Percentiles rank a stretch among this genome's conserved stretches.
Evolutionary conservation across 2,113 vertebrate species (phyloP).

Genomic region (Machaerirhynchus nigripectus): DNA sequence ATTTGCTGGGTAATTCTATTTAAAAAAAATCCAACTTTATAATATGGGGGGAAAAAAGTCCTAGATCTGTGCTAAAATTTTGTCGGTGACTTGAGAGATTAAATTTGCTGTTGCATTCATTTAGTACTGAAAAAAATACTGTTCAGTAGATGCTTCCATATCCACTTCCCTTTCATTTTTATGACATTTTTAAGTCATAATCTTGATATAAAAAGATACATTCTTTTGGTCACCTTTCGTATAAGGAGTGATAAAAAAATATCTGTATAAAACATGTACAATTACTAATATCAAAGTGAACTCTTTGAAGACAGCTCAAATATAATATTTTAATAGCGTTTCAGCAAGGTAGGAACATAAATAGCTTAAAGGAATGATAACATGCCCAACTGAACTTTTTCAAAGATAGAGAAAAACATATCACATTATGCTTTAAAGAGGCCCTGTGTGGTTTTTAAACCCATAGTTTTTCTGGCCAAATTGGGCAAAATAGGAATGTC

Average conservation of each 20-base stretch:
- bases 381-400: not conserved
- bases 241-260: not conserved
- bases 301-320: not conserved
- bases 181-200: not conserved
- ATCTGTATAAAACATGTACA: not conserved
- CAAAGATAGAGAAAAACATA: not conserved
- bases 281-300: not conserved
- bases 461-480: not conserved
- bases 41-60: not conserved
- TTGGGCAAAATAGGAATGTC: not conserved
- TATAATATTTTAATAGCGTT: not conserved
- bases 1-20: not conserved
- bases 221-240: not conserved
- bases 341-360: not conserved
- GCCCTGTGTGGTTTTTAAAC: not conserved
- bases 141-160: not conserved
- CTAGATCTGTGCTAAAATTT: not conserved
- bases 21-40: not conserved
- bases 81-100: not conserved
- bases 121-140: not conserved
- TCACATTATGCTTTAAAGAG: not conserved
- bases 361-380: not conserved
- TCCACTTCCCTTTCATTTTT: not conserved
- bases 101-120: not conserved
- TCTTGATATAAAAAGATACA: not conserved